Evolutionary conservation across 2,888 invertebrate species (phyloP), one percentile per base, ranked within the genome.

Genomic region (Drosophila anomelani): DNA sequence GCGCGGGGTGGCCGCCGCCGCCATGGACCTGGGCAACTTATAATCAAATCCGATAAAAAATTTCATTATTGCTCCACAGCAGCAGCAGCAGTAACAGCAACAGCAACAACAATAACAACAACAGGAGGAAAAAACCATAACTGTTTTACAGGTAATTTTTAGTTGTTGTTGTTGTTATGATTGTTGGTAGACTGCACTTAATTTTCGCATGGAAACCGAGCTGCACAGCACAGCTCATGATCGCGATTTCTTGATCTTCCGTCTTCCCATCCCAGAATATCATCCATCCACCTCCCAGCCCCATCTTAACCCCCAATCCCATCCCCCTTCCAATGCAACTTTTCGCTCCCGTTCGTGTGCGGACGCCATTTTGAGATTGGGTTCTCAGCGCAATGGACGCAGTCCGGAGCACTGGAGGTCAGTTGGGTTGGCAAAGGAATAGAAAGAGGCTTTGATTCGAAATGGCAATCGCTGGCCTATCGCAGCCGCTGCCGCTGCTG

Each of bases 11-110:
- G 78, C 49, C 66, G 58, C 75, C 26, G 26, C 26, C 26, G 26
- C 29, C 10, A 29, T 47, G 43, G 51, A 68, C 51, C 72, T 72
- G 64, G 76, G 80, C 88, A 88, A 87, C 84, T 84, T 85, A 85
- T 85, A 85, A 85, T 85, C 85, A 85, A 85, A 85, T 85, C 90
- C 85, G 85, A 85, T 85, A 89, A 85, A 85, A 85, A 85, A 89
- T 89, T 85, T 85, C 85, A 85, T 85, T 85, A 85, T 85, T 85
- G 90, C 84, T 87, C 73, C 82, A 80, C 80, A 76, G 74, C 77
- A 77, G 80, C 77, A 77, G 80, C 61, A 63, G 36, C 54, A 38
- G 39, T 57, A 58, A 29, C 75, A 64, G 32, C 76, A 58, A 9
- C 73, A 70, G 12, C 61, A 51, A 23, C 71, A 57, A 15, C 78